Conservation (phyloP, 2,888 invertebrate species). For the Noctua janthina region DNA sequence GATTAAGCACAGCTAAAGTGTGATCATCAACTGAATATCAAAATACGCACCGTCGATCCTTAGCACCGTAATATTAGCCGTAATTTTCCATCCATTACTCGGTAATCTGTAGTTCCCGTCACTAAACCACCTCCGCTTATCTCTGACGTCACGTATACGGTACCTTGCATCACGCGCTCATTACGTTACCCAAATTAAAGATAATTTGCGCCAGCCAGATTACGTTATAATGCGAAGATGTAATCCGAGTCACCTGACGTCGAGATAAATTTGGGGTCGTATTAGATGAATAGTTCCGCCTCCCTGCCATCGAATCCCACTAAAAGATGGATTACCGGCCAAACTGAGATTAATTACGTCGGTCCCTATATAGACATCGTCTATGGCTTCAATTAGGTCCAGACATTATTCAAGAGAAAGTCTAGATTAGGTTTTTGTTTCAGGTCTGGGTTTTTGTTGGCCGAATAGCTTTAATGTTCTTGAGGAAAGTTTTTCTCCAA, state of each 20-base stretch:
- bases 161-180: slow-evolving; percentile 55
- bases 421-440: slow-evolving; percentile 60
- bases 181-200: slow-evolving; percentile 67
- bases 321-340: slow-evolving; percentile 80
- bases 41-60: slow-evolving; percentile 32
- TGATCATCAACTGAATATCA: slow-evolving; percentile 43
- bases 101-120: slow-evolving; percentile 54
- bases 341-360: slow-evolving; percentile 83
- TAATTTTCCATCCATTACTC: slow-evolving; percentile 60
- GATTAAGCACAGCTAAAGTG: not conserved
- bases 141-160: slow-evolving; percentile 54
- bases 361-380: slow-evolving; percentile 64
- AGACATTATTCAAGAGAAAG: slow-evolving; percentile 60
- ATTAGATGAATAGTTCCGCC: slow-evolving; percentile 73
- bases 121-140: slow-evolving; percentile 50
- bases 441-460: slow-evolving; percentile 39
- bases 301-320: slow-evolving; percentile 70
- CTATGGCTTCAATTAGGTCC: slow-evolving; percentile 64
- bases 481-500: slow-evolving; percentile 19
- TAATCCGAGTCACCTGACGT: slow-evolving; percentile 69
- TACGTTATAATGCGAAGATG: slow-evolving; percentile 64
- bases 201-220: slow-evolving; percentile 64
- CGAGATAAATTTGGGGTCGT: slow-evolving; percentile 77
- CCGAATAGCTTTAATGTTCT: slow-evolving; percentile 31
- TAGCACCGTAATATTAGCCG: slow-evolving; percentile 42